A percentile compares a stretch with the other conserved stretches of the same genome.
Evolutionary conservation across 2,113 vertebrate genomes (phyloP).

Genomic region (Rattus rattus): DNA sequence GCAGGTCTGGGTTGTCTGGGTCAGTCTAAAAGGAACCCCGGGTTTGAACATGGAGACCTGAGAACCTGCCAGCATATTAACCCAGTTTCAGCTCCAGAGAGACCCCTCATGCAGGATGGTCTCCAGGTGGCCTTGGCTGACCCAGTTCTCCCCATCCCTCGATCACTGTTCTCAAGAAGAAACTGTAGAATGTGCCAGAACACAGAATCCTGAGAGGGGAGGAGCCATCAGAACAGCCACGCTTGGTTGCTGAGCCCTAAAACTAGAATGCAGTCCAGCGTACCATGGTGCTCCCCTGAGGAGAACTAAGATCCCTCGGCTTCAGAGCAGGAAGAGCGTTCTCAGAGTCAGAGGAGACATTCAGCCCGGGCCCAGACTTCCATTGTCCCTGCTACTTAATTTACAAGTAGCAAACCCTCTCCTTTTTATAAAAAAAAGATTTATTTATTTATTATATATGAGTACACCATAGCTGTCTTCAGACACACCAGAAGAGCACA

Average conservation of each 20-base stretch:
- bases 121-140: constrained; percentile 33
- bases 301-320: not conserved
- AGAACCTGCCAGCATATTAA: constrained; percentile 47
- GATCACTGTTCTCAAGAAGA: not conserved
- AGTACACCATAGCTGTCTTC: too few relatives aligned
- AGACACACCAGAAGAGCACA: too few relatives aligned
- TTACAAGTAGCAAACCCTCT: not conserved
- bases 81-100: constrained; percentile 66
- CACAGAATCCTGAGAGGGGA: not conserved
- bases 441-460: too few relatives aligned
- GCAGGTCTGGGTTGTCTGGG: not conserved
- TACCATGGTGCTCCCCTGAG: not conserved
- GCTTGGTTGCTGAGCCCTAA: not conserved
- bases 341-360: not conserved
- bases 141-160: not conserved
- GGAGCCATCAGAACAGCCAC: not conserved
- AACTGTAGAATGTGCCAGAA: not conserved
- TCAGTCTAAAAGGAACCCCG: constrained; percentile 48
- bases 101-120: not conserved
- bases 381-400: not conserved
- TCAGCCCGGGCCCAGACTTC: not conserved
- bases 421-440: too few relatives aligned
- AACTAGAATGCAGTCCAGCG: not conserved
- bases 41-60: not conserved
- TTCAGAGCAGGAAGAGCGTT: not conserved